Base-by-base conservation (phyloP, 2,797 vertebrate species). In the Rachycentron canadum region DNA sequence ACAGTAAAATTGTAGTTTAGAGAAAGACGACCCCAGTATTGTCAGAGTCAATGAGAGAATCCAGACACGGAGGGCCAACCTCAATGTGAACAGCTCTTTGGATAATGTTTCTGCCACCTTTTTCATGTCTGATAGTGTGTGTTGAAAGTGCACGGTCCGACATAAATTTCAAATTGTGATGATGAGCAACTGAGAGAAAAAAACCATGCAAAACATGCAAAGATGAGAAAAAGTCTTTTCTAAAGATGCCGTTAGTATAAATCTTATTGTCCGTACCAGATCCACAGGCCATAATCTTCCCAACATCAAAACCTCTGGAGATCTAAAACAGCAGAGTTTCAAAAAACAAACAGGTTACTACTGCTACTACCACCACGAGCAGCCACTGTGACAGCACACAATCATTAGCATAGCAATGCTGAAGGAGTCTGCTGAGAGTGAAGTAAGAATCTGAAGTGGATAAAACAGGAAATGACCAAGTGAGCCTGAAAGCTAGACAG, bases 401-500 rank as follows among this genome's bases (percentile, higher is more conserved):
- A 32, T 85, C 81, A 90, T 92, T 89, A 91, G 84, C 89, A 87
- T 74, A 75, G 79, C 71, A 86, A 78, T 83, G 83, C 4, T 67
- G 52, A 76, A 73, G 63, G 61, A 72, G 32, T 66, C 32, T 11
- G 56, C 32, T 74, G 47, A 49, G 67, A 40, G 49, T 62, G 19
- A 69, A 76, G 43, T 63, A 73, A 79, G 19, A 41, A 41, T 70
- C 60, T 56, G 40, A 23, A 30, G 68, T 69, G 56, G 11, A 36
- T 14, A 78, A 16, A 65, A 45, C 0, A 32, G 16, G 32, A 66
- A 59, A 12, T 34, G 45, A 30, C 65, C 58, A n/a, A n/a, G 7
- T 23, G 53, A 69, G 23, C 26, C 32, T 3, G 62, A 38, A 58
- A 78, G 68, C 40, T 28, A 21, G 28, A 12, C 12, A 34, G 21